Evolutionary conservation across 2,888 invertebrate species (phyloP).

Genomic region (Tethea ocularis): DNA sequence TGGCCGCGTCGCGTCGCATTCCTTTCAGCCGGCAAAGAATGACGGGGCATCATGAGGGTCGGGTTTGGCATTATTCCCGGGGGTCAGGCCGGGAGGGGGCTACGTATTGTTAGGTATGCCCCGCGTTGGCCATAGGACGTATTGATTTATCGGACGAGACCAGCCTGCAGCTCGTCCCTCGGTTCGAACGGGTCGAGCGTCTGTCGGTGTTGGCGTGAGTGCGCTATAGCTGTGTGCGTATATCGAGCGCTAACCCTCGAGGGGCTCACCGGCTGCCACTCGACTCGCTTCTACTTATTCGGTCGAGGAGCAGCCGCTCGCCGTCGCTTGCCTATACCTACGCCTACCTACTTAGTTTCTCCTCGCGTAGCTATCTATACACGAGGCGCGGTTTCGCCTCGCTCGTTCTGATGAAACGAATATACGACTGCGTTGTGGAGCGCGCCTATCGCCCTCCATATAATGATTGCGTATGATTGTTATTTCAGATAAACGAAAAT

Average conservation of each 20-base stretch:
- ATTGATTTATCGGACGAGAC: conserved; percentile 82
- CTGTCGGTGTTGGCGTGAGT: conserved; percentile 77
- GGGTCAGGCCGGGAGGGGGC: conserved; percentile 76
- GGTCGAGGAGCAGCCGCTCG: conserved; percentile 78
- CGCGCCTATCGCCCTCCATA: conserved; percentile 69
- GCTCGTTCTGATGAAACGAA: conserved; percentile 72
- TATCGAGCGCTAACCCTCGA: conserved; percentile 83
- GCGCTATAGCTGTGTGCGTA: conserved; percentile 75
- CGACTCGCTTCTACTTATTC: conserved; percentile 82
- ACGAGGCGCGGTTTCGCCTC: conserved; percentile 77
- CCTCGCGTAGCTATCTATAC: conserved; percentile 74
- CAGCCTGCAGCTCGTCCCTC: conserved; percentile 76
- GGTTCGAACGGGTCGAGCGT: conserved; percentile 72
- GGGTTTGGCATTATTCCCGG: conserved; percentile 76
- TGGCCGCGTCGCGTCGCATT: conserved; percentile 80
- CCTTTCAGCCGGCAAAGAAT: conserved; percentile 78
- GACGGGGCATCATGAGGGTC: conserved; percentile 74
- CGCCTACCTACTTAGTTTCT: conserved; percentile 82
- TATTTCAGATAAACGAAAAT: conserved; percentile 85
- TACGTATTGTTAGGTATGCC: conserved; percentile 64
- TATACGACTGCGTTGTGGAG: conserved; percentile 57
- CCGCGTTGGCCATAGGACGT: conserved; percentile 69
- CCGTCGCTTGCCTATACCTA: conserved; percentile 72
- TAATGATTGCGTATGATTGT: conserved; percentile 74
- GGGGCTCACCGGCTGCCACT: conserved; percentile 81